Base-by-base conservation (phyloP, 2,888 invertebrate species). In the Cataglyphis altisquamis region DNA sequence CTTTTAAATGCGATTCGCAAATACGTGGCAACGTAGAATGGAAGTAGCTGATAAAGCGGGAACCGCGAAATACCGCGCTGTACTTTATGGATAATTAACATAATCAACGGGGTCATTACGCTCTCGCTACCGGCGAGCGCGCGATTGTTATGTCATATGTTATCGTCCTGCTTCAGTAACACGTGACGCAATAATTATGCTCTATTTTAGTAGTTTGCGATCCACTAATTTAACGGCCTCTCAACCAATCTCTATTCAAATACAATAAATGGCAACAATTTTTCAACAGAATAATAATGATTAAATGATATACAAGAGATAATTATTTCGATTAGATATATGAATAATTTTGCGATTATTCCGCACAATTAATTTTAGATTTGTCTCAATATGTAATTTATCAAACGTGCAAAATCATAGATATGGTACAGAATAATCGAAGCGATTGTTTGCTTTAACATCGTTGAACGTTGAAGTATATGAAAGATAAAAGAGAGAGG, bases 31-130 rank as follows among this genome's bases (percentile, higher is more conserved):
- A 60, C 45, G 18, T 60, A 9, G 52, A 52, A 39, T 41, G 15
- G 32, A 78, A 78, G 21, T 25, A 15, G 8, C 57, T 36, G 60
- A 45, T 60, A 70, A 60, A 45, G 60, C 60, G 60, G 36, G 52
- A 68, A 68, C 52, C 48, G 12, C 48, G 68, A 70, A 60, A 78
- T 80, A 36, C 32, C 32, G 25, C 45, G 45, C 57, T 80, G 45
- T 70, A 72, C 70, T 78, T 78, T 25, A 70, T 57, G 60, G 60
- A 60, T 62, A 70, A 80, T 70, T 80, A 80, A 80, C 72, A 80
- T 70, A 80, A 80, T 80, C 78, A 80, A 70, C 72, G 78, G 57
- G 72, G 32, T 80, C 70, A 80, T 80, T 80, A 80, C 78, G 68
- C 41, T 18, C 12, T 25, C 18, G 70, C 45, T 80, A 45, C 45